Evolutionary conservation across 2,113 vertebrate species (phyloP), one percentile per base, ranked within the genome.

Genomic region (Axis porcinus): DNA sequence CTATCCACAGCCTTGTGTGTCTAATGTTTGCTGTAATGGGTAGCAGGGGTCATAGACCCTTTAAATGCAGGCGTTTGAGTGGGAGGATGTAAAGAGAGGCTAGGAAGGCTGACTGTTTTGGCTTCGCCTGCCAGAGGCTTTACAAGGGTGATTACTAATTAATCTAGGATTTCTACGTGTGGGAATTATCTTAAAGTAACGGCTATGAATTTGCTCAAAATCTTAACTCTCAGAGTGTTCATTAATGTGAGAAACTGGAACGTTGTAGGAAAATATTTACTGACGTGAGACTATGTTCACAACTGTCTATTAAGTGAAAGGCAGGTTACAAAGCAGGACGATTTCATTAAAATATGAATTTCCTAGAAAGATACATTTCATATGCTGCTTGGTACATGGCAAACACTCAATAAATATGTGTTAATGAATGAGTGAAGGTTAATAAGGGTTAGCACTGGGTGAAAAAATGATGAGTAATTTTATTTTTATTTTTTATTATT

Each of bases 301-400:
- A 64, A 83, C 43, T 64, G 33, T 88, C 58, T 43, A 4, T 57
- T 57, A 70, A 79, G 55, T 57, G 82, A 90, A 74, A 93, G 58
- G 33, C 64, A 81, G 54, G 47, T 93, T 78, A 86, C 47, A 88
- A 64, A 89, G 86, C 86, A 82, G 45, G 55, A 83, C 55, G 36
- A 52, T 86, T 79, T 93, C 52, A 89, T 89, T 78, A 64, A 96
- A 92, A 55, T 79, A 76, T 17, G 52, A 90, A 82, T 40, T 45
- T 40, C 40, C 76, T 50, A 85, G 54, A 60, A 87, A 70, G 36
- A 47, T 54, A 12, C 28, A 43, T 67, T 94, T 92, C 91, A 33
- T 92, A 64, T 40, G 36, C 6, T 74, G 43, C 90, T 93, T 54
- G 1, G 52, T n/a, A 21, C 7, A 5, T 58, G 28, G 45, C 19